These are phyloP conservation scores for Aleiodes sp. DNA, from an alignment of 1,140 invertebrate genomes.

Conservation along the genomic window DNA sequence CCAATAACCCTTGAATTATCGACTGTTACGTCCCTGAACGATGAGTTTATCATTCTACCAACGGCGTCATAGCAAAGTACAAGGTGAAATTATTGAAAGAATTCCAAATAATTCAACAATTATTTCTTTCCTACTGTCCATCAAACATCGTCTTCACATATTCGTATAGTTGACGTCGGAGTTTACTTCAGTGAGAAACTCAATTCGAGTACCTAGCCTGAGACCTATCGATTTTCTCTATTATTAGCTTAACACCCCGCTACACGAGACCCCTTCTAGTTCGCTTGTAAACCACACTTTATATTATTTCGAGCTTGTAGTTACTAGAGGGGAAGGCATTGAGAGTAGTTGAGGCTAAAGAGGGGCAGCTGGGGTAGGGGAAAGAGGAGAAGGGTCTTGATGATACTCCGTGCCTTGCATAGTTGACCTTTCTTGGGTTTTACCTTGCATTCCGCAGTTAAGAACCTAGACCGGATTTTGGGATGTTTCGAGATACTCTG, in stretches of 20 bases:
- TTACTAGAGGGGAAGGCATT: neutral
- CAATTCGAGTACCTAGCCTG: conserved; percentile 37
- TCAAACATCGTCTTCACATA: no score
- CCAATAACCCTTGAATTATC: no score
- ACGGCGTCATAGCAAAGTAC: no score
- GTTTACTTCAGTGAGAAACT: neutral
- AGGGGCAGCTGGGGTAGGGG: neutral
- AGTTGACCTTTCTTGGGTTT: conserved; percentile 2
- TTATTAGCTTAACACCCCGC: conserved; percentile 49
- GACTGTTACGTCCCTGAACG: no score
- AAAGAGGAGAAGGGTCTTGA: neutral
- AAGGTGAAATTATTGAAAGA: no score
- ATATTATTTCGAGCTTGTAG: neutral
- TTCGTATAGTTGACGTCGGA: neutral
- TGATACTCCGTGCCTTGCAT: neutral
- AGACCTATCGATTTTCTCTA: conserved; percentile 54
- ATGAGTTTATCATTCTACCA: no score
- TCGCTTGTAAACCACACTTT: conserved; percentile 11
- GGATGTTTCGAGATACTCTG: neutral
- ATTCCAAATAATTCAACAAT: no score
- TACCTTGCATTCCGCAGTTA: neutral
- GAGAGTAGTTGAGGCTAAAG: no score
- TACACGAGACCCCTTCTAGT: neutral
- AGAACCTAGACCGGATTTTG: neutral
- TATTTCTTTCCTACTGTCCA: no score